Base-by-base conservation (phyloP, 1,140 invertebrate genomes). In the Drosophila bocki region DNA sequence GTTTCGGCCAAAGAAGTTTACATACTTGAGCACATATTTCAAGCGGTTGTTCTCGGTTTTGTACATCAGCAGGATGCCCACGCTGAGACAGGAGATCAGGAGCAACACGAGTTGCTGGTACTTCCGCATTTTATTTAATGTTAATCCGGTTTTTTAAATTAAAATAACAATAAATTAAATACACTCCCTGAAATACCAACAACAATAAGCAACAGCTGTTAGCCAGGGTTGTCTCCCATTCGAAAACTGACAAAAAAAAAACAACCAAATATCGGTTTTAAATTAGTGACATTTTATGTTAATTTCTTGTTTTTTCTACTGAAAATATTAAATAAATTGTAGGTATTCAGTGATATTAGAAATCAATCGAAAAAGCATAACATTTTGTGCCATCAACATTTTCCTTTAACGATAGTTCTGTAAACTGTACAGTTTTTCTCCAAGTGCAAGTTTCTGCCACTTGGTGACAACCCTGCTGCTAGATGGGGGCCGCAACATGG, bases 21-120 rank as follows among this genome's bases (percentile, higher is more conserved):
- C 94, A 11, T 96, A 95, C 93, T 96, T 95, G 15, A 96, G 84
- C 0, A 96, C 95, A 81, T 95, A 95, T 74, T 95, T 94, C 1
- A 96, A 88, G 32, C 94, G 94, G 81, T 96, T 95, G 75, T 96
- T 96, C 83, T 96, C 95, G 76, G 95, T 95, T 64, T 95, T 94
- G 84, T 96, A 96, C 71, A 96, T 94, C 12, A 96, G 83, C 48
- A 96, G 92, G 11, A 95, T 93, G 19, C 94, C 83, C 17, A 96
- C 88, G 82, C 95, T 96, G 5, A 96, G 78, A 44, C 94, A 65
- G 2, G 95, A 95, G 48, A 95, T 93, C 1, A 96, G 77, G 19
- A 95, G 90, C 44, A 96, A 90, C 35, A 94, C 82, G 22, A 96
- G 92, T 88, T 96, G 96, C 64, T 96, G 95, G 85, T 96, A 96